Conservation (phyloP, 2,797 vertebrate species). For the Danio tinwini region DNA sequence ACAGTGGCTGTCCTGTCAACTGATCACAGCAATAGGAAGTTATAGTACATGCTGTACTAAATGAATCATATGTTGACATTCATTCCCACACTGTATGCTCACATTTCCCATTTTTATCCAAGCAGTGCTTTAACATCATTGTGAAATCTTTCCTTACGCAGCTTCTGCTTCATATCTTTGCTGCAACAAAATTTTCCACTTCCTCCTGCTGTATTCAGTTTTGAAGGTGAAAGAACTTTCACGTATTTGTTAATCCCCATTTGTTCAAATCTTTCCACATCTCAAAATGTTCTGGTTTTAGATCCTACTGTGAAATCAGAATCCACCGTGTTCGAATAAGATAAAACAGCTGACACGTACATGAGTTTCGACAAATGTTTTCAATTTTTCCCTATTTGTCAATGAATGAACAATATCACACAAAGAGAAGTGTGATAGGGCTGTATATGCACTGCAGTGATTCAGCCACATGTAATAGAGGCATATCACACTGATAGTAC, state of each 20-base stretch:
- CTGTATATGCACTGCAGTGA: no score
- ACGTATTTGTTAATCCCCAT: neutral
- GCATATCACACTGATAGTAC: no score
- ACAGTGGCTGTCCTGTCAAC: neutral
- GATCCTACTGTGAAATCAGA: neutral
- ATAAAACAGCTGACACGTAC: neutral
- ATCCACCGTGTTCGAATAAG: no score
- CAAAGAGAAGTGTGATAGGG: no score
- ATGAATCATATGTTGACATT: slow-evolving; percentile 1
- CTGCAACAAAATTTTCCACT: neutral
- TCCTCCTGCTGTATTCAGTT: neutral
- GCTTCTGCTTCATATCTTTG: neutral
- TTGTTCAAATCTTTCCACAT: neutral
- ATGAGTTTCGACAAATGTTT: neutral
- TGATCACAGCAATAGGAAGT: neutral
- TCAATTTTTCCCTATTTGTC: neutral
- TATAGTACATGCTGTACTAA: neutral
- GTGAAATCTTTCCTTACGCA: slow-evolving; percentile 37
- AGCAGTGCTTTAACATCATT: neutral
- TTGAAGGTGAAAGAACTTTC: slow-evolving; percentile 5
- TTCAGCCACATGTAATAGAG: no score
- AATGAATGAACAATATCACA: no score
- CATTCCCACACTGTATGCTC: neutral
- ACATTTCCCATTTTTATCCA: neutral
- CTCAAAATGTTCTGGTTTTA: neutral